Evolutionary conservation across 2,797 vertebrate genomes (phyloP).

Genomic region (Sylvia borin): DNA sequence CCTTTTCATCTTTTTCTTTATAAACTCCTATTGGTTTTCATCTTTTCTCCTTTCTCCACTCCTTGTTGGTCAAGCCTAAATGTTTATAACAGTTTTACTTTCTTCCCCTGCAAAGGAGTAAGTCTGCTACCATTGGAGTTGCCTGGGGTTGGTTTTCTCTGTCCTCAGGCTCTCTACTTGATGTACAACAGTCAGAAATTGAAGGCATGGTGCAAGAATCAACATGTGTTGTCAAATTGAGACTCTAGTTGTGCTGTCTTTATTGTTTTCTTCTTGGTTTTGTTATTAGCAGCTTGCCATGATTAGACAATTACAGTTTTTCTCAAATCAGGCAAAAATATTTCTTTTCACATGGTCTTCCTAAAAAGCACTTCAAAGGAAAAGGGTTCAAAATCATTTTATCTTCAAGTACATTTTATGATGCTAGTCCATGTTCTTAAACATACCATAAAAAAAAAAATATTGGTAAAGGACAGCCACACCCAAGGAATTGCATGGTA

Average conservation of each 20-base stretch:
- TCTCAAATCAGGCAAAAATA: background rate
- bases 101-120: fast-evolving
- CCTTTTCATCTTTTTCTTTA: background rate
- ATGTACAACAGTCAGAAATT: background rate
- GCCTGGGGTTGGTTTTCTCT: background rate
- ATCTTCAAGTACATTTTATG: background rate
- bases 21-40: background rate
- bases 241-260: background rate
- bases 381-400: background rate
- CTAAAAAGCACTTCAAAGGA: background rate
- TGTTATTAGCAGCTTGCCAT: background rate
- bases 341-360: background rate
- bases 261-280: background rate
- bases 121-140: background rate
- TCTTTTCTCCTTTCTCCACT: background rate
- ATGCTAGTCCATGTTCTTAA: background rate
- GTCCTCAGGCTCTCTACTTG: background rate
- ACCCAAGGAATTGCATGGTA: background rate
- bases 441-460: background rate
- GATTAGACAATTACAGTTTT: background rate
- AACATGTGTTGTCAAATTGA: background rate
- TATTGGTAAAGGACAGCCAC: background rate
- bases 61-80: background rate
- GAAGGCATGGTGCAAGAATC: background rate
- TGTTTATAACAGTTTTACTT: background rate